Conservation (phyloP, 1,140 invertebrate genomes). For the Drosophila carrolli region DNA sequence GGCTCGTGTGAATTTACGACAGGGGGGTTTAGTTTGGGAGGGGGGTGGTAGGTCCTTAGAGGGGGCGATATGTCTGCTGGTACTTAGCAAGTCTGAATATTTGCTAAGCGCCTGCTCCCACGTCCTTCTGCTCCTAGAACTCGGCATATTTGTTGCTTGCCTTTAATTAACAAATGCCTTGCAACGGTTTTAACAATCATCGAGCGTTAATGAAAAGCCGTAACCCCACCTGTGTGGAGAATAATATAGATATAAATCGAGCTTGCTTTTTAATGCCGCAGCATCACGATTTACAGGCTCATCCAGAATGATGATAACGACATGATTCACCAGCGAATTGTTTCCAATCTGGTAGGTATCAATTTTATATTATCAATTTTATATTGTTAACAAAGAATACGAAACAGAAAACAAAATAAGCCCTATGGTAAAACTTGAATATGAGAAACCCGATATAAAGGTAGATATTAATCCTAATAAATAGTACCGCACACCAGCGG, state of each 20-base stretch:
- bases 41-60: neutral
- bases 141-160: constrained; percentile 42
- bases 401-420: too few relatives aligned
- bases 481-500: too few relatives aligned
- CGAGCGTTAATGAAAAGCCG: constrained; percentile 38
- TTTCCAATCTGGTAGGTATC: neutral
- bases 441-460: too few relatives aligned
- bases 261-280: constrained; percentile 3
- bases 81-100: constrained; percentile 47
- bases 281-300: constrained; percentile 8
- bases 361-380: too few relatives aligned
- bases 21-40: constrained; percentile 13
- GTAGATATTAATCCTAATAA: too few relatives aligned
- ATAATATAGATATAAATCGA: neutral
- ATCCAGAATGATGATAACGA: neutral
- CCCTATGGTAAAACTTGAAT: too few relatives aligned
- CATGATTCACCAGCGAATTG: neutral
- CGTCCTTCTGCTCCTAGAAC: constrained; percentile 18
- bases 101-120: constrained; percentile 55
- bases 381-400: too few relatives aligned
- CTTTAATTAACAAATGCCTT: constrained; percentile 65
- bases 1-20: constrained; percentile 52
- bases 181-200: constrained; percentile 41
- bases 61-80: constrained; percentile 29
- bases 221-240: neutral